Evolutionary conservation across 2,888 invertebrate genomes (phyloP).

Genomic region (Drosophila limbata): DNA sequence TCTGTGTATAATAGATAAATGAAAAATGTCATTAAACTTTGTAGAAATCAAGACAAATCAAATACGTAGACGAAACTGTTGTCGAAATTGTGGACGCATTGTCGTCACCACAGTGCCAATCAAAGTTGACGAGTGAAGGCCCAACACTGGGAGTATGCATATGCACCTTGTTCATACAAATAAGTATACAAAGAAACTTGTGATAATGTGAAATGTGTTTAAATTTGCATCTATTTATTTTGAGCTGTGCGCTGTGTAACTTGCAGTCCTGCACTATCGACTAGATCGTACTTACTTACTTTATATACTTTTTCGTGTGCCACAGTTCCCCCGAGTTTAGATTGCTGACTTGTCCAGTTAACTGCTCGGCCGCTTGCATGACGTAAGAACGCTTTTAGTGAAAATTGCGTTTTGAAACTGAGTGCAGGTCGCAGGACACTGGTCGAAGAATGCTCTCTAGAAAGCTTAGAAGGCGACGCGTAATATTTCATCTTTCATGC

Average conservation of each 20-base stretch:
- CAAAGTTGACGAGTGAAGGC: no score
- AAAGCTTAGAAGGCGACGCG: conserved; percentile 57
- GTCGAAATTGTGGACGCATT: no score
- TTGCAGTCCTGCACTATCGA: not conserved
- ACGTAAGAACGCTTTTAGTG: conserved; percentile 69
- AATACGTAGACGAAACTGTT: no score
- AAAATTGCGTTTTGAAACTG: conserved; percentile 72
- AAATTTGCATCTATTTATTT: no score
- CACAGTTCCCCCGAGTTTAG: not conserved
- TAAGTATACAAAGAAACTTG: no score
- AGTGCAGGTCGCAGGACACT: conserved; percentile 47
- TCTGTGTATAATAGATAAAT: no score
- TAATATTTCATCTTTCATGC: conserved; percentile 83
- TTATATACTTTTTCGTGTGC: not conserved
- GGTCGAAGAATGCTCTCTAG: conserved; percentile 36
- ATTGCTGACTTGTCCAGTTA: conserved; percentile 50
- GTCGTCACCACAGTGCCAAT: no score
- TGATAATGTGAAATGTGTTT: no score
- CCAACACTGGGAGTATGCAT: no score
- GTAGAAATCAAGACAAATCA: no score
- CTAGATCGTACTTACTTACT: conserved; percentile 1
- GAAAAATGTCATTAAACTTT: no score
- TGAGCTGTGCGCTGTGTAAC: not conserved
- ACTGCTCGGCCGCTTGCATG: conserved; percentile 42
- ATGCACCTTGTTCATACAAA: no score